Conservation (phyloP, 2,113 vertebrate species). For the Paraplagusia blochii region DNA sequence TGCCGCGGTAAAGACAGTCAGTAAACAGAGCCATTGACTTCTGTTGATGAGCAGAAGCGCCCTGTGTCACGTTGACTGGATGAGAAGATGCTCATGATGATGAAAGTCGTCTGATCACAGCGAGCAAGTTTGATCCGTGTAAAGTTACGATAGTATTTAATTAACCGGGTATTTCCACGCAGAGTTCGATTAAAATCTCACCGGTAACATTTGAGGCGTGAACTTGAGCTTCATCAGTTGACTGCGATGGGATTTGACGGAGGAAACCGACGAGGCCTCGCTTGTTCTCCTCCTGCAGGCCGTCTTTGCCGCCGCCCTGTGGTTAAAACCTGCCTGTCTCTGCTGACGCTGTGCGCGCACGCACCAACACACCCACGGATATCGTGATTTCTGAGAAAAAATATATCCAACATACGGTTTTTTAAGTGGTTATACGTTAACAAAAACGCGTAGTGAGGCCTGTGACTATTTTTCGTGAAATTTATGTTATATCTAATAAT, state of each 20-base stretch:
- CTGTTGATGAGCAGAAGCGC: constrained; percentile 79
- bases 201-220: not conserved
- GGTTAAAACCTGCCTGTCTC: constrained; percentile 29
- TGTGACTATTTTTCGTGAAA: no score
- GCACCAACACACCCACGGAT: not conserved
- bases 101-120: constrained; percentile 45
- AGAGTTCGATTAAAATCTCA: not conserved
- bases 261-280: constrained; percentile 31
- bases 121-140: not conserved
- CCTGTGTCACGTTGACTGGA: constrained; percentile 71
- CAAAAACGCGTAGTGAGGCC: no score
- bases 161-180: no score
- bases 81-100: constrained; percentile 76
- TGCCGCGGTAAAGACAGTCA: constrained; percentile 68
- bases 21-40: constrained; percentile 85
- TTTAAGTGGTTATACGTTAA: not conserved
- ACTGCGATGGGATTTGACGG: not conserved
- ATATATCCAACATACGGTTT: no score
- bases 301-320: constrained; percentile 76
- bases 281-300: not conserved
- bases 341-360: not conserved
- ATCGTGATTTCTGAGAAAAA: no score
- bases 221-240: no score
- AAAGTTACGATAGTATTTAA: no score
- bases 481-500: no score